Evolutionary conservation across 1,140 invertebrate genomes (phyloP).

Genomic region (Zaprionus ghesquierei): DNA sequence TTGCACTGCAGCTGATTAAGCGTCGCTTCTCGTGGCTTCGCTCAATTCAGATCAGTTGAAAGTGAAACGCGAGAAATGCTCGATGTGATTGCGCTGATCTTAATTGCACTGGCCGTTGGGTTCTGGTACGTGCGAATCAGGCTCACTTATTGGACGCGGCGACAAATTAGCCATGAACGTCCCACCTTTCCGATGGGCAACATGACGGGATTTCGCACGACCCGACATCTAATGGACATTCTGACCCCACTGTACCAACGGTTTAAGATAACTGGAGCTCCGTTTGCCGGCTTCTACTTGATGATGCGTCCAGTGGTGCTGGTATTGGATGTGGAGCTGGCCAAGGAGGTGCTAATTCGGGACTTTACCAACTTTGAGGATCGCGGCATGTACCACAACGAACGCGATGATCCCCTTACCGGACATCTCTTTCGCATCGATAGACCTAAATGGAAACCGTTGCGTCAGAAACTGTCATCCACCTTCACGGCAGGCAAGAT

Average conservation of each 20-base stretch:
- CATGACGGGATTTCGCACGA: constrained; percentile 42
- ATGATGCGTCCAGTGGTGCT: constrained; percentile 60
- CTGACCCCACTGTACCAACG: constrained; percentile 52
- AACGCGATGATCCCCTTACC: constrained; percentile 83
- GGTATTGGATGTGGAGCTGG: constrained; percentile 76
- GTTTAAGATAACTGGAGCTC: constrained; percentile 55
- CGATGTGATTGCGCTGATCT: constrained; percentile 53
- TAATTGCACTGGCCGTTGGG: constrained; percentile 43
- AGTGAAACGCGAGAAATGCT: constrained; percentile 51
- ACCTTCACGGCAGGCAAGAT: constrained; percentile 86
- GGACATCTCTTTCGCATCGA: constrained; percentile 84
- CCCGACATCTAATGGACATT: constrained; percentile 64
- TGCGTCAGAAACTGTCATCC: constrained; percentile 85
- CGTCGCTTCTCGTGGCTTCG: background rate
- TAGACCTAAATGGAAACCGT: constrained; percentile 85
- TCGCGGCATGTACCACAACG: constrained; percentile 83
- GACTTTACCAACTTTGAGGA: constrained; percentile 85
- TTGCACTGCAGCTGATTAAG: constrained; percentile 42
- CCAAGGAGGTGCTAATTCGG: constrained; percentile 84
- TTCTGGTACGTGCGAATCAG: constrained; percentile 57
- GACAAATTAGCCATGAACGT: constrained; percentile 67
- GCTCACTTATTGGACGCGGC: constrained; percentile 82
- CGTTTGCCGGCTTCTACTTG: constrained; percentile 62
- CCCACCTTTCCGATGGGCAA: constrained; percentile 63
- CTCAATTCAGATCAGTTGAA: constrained; percentile 36